Base-by-base conservation (phyloP, 2,797 vertebrate species). In the Macroramphosus scolopax region DNA sequence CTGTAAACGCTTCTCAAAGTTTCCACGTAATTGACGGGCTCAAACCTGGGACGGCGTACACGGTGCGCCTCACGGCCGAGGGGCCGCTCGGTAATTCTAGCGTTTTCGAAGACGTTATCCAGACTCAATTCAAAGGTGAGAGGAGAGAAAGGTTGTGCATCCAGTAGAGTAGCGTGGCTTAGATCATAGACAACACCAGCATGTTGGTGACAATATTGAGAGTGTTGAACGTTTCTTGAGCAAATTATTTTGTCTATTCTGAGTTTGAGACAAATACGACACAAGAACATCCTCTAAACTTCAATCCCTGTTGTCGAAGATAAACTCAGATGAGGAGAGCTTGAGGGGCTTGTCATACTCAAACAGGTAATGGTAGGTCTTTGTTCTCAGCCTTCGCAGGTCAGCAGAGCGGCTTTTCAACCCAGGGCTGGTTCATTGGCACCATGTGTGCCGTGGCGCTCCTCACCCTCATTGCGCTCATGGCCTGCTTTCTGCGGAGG, bases 31-130 rank as follows among this genome's bases (percentile, higher is more conserved):
- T 93, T 87, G 91, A 94, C 66, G 91, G 87, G 18, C 91, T 93
- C 82, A 89, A 90, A 83, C 92, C 93, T 2, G 92, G 90, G 81
- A 90, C 84, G 57, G 86, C 90, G 70, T 93, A 93, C 77, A 92
- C 90, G 48, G 89, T 96, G 71, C 93, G 89, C 75, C 92, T 96
- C 78, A 75, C 93, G 89, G 89, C 92, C 89, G 94, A 93, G 91
- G 86, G 82, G 61, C 89, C 91, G 87, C 88, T 91, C 68, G 89
- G 92, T 93, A 93, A 92, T 52, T 89, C 91, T 93, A 95, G 93
- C 86, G 91, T 96, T 92, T 97, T 92, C 74, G 93, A 96, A 89
- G 94, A 94, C 61, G 90, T 96, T 90, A 92, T 96, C 91, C 89
- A 93, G 86, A 93, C 93, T 16, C 91, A 80, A 81, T 91, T 87